Evolutionary conservation across 2,888 invertebrate genomes (phyloP), one percentile per base, ranked within the genome.

Genomic region (Oligia latruncula): DNA sequence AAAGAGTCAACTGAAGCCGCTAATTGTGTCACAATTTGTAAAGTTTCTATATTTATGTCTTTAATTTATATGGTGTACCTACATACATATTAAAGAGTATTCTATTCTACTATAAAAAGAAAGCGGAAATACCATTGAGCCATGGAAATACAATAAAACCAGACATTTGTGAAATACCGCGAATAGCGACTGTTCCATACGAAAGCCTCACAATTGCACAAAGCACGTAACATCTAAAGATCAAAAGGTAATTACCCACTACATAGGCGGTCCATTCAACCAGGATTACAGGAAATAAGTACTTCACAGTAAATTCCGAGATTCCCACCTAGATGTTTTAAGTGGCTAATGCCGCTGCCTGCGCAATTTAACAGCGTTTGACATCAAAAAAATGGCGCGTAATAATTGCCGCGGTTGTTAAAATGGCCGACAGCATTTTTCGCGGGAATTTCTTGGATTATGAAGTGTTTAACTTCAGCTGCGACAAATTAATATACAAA

Each of bases 221-320:
- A 74, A 80, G 60, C 74, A 77, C 46, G 73, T 60, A 49, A 74
- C 73, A 76, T 75, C 74, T 68, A 49, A 78, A 77, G 66, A 75
- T 78, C 62, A 74, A 62, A 79, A 71, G 58, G 74, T 87, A 85
- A 87, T 87, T 81, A 87, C 84, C 49, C 4, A 58, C 67, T 68
- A 43, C 82, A 74, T 71, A 74, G 64, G 77, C 72, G 23, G 68
- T 64, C 65, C 72, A 86, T 84, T 81, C 79, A 84, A 72, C 17
- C 67, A 84, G 83, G 62, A 82, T 78, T 84, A 65, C 81, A 89
- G 88, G 81, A 89, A 87, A 80, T 74, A 67, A 81, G 77, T 77
- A 78, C 66, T 87, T 87, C 66, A 64, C 81, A 62, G 71, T 73
- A 64, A 78, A 89, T 89, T 71, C 84, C 84, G 55, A 85, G 87